Evolutionary conservation across 2,113 vertebrate species (phyloP).

Genomic region (Zapornia atra): DNA sequence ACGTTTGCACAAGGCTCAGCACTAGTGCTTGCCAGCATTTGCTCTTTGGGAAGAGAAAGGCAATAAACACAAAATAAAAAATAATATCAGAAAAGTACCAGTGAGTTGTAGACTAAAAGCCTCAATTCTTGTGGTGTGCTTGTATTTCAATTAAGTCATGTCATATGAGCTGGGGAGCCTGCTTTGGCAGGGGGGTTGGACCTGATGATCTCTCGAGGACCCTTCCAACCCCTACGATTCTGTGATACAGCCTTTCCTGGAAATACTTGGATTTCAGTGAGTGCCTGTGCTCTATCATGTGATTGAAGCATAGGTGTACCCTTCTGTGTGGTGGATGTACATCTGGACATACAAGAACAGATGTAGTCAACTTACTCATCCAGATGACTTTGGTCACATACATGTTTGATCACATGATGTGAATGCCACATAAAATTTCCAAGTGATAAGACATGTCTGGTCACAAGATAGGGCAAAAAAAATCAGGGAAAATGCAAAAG

Average conservation of each 20-base stretch:
- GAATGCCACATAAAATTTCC: rapidly evolving
- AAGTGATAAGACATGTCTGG: neutral
- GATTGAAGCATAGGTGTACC: neutral
- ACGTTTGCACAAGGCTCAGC: neutral
- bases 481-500: neutral
- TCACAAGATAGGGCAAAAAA: neutral
- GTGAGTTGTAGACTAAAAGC: neutral
- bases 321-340: neutral
- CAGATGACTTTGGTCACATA: neutral
- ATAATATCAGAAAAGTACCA: neutral
- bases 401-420: rapidly evolving
- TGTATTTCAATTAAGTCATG: neutral
- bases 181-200: too few species aligned
- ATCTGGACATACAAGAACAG: too few species aligned
- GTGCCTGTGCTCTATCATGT: rapidly evolving
- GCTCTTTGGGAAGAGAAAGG: neutral
- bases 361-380: neutral
- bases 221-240: too few species aligned
- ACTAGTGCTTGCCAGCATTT: neutral
- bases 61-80: neutral
- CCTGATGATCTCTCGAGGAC: too few species aligned
- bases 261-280: neutral
- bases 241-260: neutral
- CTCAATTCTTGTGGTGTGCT: neutral
- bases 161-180: too few species aligned